These are phyloP conservation scores for Allolobophora icterica DNA, from an alignment of 2,888 invertebrate genomes.

Conservation along the genomic window DNA sequence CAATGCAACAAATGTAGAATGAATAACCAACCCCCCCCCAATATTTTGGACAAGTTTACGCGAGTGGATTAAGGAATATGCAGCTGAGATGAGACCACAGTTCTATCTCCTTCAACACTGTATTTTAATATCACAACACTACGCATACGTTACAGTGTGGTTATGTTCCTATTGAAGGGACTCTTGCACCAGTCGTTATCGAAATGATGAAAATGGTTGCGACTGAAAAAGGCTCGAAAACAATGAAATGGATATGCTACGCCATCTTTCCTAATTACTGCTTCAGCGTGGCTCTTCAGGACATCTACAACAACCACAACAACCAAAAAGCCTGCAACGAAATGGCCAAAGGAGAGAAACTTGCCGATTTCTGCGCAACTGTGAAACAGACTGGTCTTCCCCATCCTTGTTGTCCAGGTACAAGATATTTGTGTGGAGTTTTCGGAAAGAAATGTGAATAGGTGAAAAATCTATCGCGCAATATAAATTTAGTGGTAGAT, in stretches of 20 bases:
- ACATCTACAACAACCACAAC: conserved; percentile 65
- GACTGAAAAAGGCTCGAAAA: neutral
- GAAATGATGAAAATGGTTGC: neutral
- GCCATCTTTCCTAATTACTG: conserved; percentile 75
- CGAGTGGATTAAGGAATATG: neutral
- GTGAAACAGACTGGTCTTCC: neutral
- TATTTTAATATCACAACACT: neutral
- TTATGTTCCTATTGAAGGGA: neutral
- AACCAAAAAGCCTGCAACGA: conserved; percentile 55
- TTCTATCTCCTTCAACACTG: neutral
- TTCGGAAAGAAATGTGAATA: neutral
- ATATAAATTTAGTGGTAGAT: too few relatives aligned
- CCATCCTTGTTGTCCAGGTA: neutral
- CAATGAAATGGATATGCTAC: conserved; percentile 73
- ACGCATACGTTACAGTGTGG: neutral
- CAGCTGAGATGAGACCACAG: neutral
- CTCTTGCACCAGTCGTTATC: neutral
- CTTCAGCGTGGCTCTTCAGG: conserved; percentile 66
- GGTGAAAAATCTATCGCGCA: too few relatives aligned
- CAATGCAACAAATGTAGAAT: too few relatives aligned
- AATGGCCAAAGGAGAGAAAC: neutral
- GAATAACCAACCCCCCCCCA: too few relatives aligned
- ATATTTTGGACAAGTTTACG: too few relatives aligned
- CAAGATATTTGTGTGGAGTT: neutral
- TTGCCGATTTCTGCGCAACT: neutral